Evolutionary conservation across 2,888 invertebrate genomes (phyloP).

Genomic region (Laothoe populi): DNA sequence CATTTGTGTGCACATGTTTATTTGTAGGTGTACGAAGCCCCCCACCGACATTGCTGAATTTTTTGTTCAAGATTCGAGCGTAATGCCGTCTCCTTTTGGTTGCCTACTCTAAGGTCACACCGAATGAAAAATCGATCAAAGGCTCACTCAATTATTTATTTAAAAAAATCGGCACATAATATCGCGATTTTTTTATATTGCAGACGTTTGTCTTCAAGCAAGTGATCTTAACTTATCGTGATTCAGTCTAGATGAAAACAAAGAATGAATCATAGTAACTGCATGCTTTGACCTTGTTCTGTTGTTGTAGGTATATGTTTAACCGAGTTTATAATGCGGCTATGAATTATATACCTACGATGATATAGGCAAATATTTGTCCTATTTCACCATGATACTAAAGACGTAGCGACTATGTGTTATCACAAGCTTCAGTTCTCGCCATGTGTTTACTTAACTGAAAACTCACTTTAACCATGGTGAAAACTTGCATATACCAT

Average conservation of each 20-base stretch:
- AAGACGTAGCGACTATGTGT: not conserved
- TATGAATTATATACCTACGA: slow-evolving; percentile 1
- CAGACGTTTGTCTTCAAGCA: not conserved
- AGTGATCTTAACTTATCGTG: slow-evolving; percentile 26
- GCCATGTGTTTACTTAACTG: too few species aligned
- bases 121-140: slow-evolving; percentile 61
- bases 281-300: slow-evolving; percentile 42
- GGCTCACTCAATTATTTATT: slow-evolving; percentile 46
- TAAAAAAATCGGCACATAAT: slow-evolving; percentile 31
- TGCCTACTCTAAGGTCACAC: too few species aligned
- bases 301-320: slow-evolving; percentile 37
- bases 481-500: too few species aligned
- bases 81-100: too few species aligned
- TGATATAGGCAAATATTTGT: slow-evolving; percentile 21
- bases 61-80: too few species aligned
- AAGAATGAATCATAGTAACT: slow-evolving; percentile 43
- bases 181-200: slow-evolving; percentile 10
- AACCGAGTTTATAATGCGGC: slow-evolving; percentile 1
- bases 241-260: slow-evolving; percentile 35
- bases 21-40: too few species aligned
- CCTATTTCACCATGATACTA: not conserved
- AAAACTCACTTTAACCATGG: too few species aligned
- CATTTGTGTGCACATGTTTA: too few species aligned
- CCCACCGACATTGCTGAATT: too few species aligned
- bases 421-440: not conserved